Evolutionary conservation across 2,888 invertebrate species (phyloP), one percentile per base, ranked within the genome.

Genomic region (Pyrrhia umbra): DNA sequence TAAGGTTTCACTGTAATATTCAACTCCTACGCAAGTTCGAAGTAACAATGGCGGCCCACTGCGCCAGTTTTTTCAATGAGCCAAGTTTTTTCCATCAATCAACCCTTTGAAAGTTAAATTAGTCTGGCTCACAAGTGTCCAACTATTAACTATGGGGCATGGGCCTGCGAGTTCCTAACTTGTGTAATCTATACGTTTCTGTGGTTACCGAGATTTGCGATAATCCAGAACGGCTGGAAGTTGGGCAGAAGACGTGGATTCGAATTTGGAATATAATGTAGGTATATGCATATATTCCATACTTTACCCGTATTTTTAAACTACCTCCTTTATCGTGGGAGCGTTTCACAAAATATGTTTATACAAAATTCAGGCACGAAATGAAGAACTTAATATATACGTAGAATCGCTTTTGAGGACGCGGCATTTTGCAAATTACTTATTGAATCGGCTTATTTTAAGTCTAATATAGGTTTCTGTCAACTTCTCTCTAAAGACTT

Each of bases 21-120:
- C 52, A 59, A 74, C 75, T 68, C 69, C 74, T 52, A 74, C 60
- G 60, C 60, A 54, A 74, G 52, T 74, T 68, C 46, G 42, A 16
- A 27, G n/a, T 52, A 54, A 69, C 69, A 69, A 69, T 69, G 40
- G 54, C 49, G 69, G 40, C 39, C 59, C 51, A 58, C 67, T 55
- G 61, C 40, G 67, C 57, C 49, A 77, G 61, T 69, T 72, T 79
- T 75, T 75, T 65, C 77, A 74, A 72, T 72, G 63, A 63, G 16
- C 65, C 25, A 81, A 69, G 51, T 60, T 76, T 72, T 77, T 72
- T 66, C 59, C 69, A 79, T 79, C 79, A 65, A 80, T 79, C 80
- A 80, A 75, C 65, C 81, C 81, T 66, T 74, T 68, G 55, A 63
- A 80, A 80, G 75, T 80, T 80, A 77, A 77, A 81, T 80, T 81